Percentiles rank a stretch among this genome's conserved stretches.
Evolutionary conservation across 2,113 vertebrate species (phyloP).

Genomic region (Myocastor coypus): DNA sequence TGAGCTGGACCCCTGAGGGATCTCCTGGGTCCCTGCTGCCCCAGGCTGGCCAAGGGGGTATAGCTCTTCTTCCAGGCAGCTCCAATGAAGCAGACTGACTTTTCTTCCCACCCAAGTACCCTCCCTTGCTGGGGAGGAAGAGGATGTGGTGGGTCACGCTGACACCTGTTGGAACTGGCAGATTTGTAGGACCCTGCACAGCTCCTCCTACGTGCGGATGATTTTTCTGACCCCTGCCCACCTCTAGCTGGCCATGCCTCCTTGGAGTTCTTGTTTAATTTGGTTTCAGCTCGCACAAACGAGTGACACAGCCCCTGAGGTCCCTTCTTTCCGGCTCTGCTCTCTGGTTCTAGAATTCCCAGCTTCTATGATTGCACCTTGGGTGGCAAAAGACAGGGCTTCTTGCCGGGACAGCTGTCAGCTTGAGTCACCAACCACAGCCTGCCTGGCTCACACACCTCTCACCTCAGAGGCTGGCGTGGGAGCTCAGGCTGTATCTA

Average conservation of each 20-base stretch:
- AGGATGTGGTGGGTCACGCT: neutral
- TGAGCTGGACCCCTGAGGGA: neutral
- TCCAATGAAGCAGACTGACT: neutral
- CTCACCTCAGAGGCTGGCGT: neutral
- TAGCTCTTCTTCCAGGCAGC: too few species aligned
- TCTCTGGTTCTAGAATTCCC: constrained; percentile 45
- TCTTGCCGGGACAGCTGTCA: neutral
- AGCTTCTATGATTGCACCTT: constrained; percentile 43
- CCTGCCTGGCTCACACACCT: constrained; percentile 55
- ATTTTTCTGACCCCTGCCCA: neutral
- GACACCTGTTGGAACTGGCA: neutral
- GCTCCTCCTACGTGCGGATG: neutral
- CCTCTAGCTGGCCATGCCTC: neutral
- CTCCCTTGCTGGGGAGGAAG: neutral
- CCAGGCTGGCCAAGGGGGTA: neutral
- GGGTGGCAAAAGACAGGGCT: neutral
- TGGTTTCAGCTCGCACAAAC: neutral
- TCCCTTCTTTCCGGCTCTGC: constrained; percentile 29
- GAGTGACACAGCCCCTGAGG: neutral
- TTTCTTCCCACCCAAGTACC: neutral
- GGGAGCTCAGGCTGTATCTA: neutral
- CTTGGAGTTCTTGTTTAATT: neutral
- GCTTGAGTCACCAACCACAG: constrained; percentile 55
- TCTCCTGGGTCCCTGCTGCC: neutral
- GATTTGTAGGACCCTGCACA: neutral